Percentiles rank a stretch among this genome's conserved stretches.
These are phyloP conservation scores for Aratinga solstitialis DNA, from an alignment of 2,797 vertebrate genomes.

Conservation along the genomic window DNA sequence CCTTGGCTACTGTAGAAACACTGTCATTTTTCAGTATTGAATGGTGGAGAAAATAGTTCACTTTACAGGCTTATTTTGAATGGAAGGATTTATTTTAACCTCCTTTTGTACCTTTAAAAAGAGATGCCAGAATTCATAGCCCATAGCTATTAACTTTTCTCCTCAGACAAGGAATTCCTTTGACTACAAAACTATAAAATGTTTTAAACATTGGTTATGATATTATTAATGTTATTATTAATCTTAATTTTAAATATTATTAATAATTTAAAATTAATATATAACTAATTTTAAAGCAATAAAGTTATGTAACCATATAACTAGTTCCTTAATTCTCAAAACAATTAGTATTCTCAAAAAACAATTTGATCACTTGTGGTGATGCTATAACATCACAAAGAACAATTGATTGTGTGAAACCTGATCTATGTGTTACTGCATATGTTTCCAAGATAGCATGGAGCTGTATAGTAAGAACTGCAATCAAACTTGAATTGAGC, in stretches of 20 bases:
- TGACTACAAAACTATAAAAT: not conserved
- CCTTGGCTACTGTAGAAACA: not conserved
- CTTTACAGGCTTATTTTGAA: not conserved
- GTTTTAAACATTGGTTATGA: not conserved
- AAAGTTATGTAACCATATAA: not conserved
- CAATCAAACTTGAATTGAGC: not conserved
- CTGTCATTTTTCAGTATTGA: not conserved
- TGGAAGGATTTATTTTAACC: not conserved
- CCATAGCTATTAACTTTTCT: not conserved
- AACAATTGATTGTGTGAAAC: not conserved
- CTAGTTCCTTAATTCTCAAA: not conserved
- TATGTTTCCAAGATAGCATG: not conserved
- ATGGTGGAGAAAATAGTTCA: not conserved
- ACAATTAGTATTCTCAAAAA: not conserved
- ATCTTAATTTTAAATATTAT: not conserved
- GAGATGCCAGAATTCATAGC: not conserved
- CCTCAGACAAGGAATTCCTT: not conserved
- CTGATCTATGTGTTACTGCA: not conserved
- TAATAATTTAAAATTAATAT: not conserved
- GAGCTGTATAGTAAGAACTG: not conserved
- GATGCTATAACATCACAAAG: not conserved
- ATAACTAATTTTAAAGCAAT: not conserved
- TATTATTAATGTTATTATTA: not conserved
- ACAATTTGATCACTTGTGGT: not conserved
- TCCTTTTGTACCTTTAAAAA: not conserved